phyloP scores from a whole-genome alignment of 1,140 invertebrate species.

The Orius laevigatus region DNA sequence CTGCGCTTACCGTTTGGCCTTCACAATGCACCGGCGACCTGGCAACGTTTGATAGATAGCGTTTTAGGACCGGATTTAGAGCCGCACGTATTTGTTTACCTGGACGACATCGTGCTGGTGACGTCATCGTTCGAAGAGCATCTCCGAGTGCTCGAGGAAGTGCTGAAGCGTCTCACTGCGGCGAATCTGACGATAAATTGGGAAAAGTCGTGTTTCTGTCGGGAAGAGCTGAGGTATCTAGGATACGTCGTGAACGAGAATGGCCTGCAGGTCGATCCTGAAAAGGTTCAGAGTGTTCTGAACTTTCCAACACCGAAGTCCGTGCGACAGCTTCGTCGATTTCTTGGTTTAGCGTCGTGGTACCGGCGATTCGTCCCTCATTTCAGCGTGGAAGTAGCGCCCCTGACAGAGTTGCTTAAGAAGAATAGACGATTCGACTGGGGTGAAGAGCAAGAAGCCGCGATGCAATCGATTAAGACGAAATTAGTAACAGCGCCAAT shows the following conservation, averaged over 20 bases:
- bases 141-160: neutral
- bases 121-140: neutral
- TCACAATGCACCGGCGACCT: conserved; percentile 1
- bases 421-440: neutral
- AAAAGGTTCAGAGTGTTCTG: conserved; percentile 20
- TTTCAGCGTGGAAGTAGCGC: conserved; percentile 22
- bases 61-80: neutral
- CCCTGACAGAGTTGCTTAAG: conserved; percentile 20
- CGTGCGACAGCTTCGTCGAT: conserved; percentile 18
- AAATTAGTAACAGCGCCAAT: conserved; percentile 16
- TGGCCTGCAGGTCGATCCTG: conserved; percentile 6
- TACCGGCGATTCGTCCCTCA: conserved; percentile 22
- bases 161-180: neutral
- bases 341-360: conserved; percentile 23
- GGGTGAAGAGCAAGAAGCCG: conserved; percentile 1
- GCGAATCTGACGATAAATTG: neutral
- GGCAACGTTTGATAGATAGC: conserved; percentile 5
- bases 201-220: conserved; percentile 22
- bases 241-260: neutral
- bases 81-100: conserved; percentile 19
- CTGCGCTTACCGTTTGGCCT: neutral
- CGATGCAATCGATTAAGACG: conserved; percentile 21
- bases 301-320: conserved; percentile 21
- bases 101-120: conserved; percentile 29
- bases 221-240: conserved; percentile 21